Percentiles rank a stretch among this genome's conserved stretches.
Conservation (phyloP, 1,140 invertebrate genomes). For the Zaprionus ghesquierei region DNA sequence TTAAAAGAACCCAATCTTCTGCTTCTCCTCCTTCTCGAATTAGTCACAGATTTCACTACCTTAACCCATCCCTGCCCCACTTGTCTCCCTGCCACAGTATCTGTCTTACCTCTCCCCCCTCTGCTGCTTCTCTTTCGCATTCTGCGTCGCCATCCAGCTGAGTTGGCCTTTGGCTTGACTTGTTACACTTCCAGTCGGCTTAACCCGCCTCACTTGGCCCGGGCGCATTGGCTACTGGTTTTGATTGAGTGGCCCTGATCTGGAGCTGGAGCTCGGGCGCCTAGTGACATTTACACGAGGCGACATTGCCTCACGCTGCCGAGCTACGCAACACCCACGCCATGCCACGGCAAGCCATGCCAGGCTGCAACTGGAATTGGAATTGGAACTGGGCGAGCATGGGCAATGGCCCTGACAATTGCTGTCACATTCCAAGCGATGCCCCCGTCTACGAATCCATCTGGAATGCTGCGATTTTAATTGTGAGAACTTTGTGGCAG, state of each 20-base stretch:
- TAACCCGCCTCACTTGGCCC: conserved; percentile 18
- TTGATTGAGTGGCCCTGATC: conserved; percentile 49
- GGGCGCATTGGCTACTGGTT: conserved; percentile 61
- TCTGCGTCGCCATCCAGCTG: conserved; percentile 48
- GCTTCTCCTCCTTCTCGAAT: not conserved
- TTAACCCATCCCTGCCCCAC: too few species aligned
- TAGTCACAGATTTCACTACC: not conserved
- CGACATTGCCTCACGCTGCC: conserved; percentile 63
- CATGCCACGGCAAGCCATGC: conserved; percentile 56
- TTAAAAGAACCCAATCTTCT: not conserved
- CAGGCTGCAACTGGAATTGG: conserved; percentile 5
- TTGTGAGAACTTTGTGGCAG: conserved; percentile 69
- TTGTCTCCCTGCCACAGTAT: not conserved
- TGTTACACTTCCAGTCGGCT: conserved; percentile 70
- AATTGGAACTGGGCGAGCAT: not conserved
- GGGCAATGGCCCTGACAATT: conserved; percentile 40
- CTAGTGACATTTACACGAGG: conserved; percentile 67
- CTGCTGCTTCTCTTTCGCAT: conserved; percentile 6
- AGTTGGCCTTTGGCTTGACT: conserved; percentile 69
- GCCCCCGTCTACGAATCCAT: conserved; percentile 13
- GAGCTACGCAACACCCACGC: conserved; percentile 75
- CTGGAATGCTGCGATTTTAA: conserved; percentile 61
- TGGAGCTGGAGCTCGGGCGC: not conserved
- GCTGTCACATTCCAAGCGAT: conserved; percentile 68
- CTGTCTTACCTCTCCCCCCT: not conserved